Base-by-base conservation (phyloP, 2,888 invertebrate species). In the Nymphalis urticae region DNA sequence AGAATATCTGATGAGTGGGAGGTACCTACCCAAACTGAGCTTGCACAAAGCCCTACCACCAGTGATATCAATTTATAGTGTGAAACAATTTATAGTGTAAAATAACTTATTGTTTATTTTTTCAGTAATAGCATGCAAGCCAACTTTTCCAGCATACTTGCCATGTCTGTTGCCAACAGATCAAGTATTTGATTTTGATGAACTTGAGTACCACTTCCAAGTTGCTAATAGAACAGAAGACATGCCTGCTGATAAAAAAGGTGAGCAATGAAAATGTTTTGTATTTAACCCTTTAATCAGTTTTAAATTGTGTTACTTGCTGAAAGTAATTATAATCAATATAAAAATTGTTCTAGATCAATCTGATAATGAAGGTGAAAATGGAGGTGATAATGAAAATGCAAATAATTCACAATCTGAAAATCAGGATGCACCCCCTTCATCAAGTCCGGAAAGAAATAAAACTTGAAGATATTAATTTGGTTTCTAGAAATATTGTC, bases 151-250 rank as follows among this genome's bases (percentile, higher is more conserved):
- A 8, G 95, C 98, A 2, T 98, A 98, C 83, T 85, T 98, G 54
- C 95, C 96, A 71, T 97, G 98, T 5, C 92, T 98, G 36, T 89
- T 98, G 78, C 98, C 98, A 0, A 97, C 97, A 76, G 98, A 99
- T 90, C 98, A 98, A 93, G 97, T 98, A 50, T 97, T 98, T 85
- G 98, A 98, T 82, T 96, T 97, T 80, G 97, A 98, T 82, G 97
- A 97, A 81, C 86, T 96, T 71, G 96, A 96, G 80, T 95, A 95
- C 79, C 95, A 95, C 83, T 95, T 95, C 76, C 94, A 95, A 85
- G 95, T 94, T 66, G 93, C 94, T 6, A 95, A 95, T 80, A 92
- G 94, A 72, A 95, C 94, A 42, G 94, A 94, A 82, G 94, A 95
- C 82, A 88, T 91, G 77, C 94, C 94, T 42, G 81, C 94, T 70